Percentiles rank a stretch among this genome's conserved stretches.
Evolutionary conservation across 2,888 invertebrate species (phyloP).

Genomic region (Gisinianus flammeolus): DNA sequence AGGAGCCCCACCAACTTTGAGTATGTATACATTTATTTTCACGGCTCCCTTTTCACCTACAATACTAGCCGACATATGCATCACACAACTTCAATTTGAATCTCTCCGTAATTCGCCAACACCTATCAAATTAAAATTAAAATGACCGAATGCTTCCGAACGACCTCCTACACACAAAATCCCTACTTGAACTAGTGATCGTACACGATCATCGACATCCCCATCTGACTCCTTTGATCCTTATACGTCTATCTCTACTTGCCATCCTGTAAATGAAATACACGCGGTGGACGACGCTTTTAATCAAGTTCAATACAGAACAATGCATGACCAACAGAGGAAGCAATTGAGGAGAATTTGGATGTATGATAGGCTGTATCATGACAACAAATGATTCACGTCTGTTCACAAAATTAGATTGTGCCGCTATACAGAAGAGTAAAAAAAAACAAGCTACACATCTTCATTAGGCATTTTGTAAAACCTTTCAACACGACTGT

Average conservation of each 20-base stretch:
- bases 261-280: not conserved
- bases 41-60: not conserved
- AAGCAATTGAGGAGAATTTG: not conserved
- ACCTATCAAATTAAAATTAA: not conserved
- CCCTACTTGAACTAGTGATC: not conserved
- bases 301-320: not conserved
- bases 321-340: not conserved
- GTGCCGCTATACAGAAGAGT: not conserved
- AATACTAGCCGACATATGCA: not conserved
- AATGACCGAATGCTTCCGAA: not conserved
- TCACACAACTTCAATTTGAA: not conserved
- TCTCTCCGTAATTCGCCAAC: not conserved
- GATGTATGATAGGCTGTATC: not conserved
- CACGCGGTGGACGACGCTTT: not conserved
- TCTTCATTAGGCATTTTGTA: too few species aligned
- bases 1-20: constrained; percentile 1
- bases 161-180: not conserved
- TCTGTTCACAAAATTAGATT: not conserved
- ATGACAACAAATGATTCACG: not conserved
- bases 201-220: not conserved
- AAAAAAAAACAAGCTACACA: not conserved
- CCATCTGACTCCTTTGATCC: too few species aligned
- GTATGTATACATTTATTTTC: not conserved
- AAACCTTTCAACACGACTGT: too few species aligned
- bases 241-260: too few species aligned